Evolutionary conservation across 1,140 invertebrate species (phyloP), one percentile per base, ranked within the genome.

Genomic region (Brevipalpus yothersi): DNA sequence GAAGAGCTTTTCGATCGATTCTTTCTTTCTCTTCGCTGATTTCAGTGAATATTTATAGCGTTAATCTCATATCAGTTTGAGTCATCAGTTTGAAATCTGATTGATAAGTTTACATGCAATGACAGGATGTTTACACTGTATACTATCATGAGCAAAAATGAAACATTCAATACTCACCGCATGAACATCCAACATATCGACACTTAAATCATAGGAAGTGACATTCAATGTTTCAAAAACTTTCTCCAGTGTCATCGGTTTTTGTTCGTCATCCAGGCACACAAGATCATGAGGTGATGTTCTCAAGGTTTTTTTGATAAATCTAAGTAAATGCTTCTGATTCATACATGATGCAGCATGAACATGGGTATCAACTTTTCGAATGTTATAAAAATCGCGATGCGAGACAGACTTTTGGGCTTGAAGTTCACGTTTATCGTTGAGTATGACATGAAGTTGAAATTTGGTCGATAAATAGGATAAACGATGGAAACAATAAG

Each of bases 311-410:
- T 97, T 97, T 75, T 98, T 98, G 65, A 98, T 99, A 70, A 98
- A 98, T 39, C 95, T 80, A 57, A 99, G 75, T 60, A 98, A 72
- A 71, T 99, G 94, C 70, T 99, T 99, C 72, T 99, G 94, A 73
- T 98, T 99, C 94, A 99, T 99, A 67, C 91, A 95, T 0, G 90
- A 94, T 0, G 94, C 91, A 2, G 93, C 94, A 73, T 99, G 94
- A 68, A 99, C 94, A 74, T 99, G 94, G 42, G 93, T 98, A 70
- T 99, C 95, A 61, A 97, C 87, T 74, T 84, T 93, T 75, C 91
- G 78, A 58, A 97, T 95, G 69, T 99, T 99, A 70, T 99, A 99
- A 73, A 99, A 99, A 75, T 98, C 94, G 60, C 94, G 74, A 73
- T 99, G 94, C 0, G 92, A 88, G 49, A 98, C 92, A 39, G 86